Conservation (phyloP, 2,113 vertebrate species). For the Anoura caudifer region DNA sequence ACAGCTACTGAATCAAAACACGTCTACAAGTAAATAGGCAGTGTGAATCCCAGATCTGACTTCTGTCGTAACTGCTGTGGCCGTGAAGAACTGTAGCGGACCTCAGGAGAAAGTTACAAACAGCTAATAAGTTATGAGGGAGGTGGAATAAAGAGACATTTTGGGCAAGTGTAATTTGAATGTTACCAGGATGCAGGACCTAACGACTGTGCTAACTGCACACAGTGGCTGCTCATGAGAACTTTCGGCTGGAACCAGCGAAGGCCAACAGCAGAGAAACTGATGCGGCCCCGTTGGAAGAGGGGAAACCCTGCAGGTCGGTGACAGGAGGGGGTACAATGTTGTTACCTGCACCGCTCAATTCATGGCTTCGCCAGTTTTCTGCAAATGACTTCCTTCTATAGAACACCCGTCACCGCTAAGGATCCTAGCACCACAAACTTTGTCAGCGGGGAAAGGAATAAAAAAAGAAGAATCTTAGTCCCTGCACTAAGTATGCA, state of each 20-base stretch:
- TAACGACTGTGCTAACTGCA: background rate
- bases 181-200: background rate
- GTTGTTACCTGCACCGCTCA: background rate
- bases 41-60: background rate
- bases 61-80: background rate
- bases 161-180: background rate
- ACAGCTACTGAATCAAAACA: too few species aligned
- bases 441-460: constrained; percentile 10
- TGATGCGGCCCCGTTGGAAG: background rate
- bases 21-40: background rate
- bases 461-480: background rate
- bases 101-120: background rate
- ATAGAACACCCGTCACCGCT: background rate
- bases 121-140: background rate
- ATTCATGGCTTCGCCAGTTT: background rate
- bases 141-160: background rate
- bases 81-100: background rate
- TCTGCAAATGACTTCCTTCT: background rate
- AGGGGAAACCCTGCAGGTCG: background rate
- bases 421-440: background rate
- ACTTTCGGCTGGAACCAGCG: background rate
- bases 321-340: background rate
- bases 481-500: background rate
- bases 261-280: background rate
- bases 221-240: background rate